These are phyloP conservation scores for Ibycter americanus DNA, from an alignment of 2,797 vertebrate species.

Conservation along the genomic window DNA sequence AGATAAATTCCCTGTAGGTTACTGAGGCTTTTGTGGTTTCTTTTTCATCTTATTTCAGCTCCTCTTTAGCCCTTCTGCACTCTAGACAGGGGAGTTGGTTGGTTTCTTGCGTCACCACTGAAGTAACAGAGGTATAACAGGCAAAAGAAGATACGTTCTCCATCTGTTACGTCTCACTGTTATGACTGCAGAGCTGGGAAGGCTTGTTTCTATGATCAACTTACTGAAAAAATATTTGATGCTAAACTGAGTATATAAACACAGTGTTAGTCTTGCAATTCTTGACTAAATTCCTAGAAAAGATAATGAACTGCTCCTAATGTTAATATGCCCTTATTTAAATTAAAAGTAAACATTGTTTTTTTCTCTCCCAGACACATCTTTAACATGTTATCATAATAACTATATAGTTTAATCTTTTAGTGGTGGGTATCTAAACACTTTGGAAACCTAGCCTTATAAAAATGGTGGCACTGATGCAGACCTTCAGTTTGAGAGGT, in stretches of 20 bases:
- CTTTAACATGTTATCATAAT: neutral
- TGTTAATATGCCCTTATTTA: neutral
- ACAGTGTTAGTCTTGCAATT: neutral
- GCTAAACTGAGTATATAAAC: neutral
- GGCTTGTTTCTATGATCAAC: neutral
- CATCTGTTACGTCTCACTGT: neutral
- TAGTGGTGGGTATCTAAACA: neutral
- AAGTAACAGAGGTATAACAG: neutral
- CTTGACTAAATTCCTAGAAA: neutral
- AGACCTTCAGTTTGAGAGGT: neutral
- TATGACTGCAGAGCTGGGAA: neutral
- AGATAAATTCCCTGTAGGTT: neutral
- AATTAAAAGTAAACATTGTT: neutral
- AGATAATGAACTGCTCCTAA: neutral
- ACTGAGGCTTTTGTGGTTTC: neutral
- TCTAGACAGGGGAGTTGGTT: neutral
- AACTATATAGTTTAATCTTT: neutral
- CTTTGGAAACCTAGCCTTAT: neutral
- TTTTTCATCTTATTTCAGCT: neutral
- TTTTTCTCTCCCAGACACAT: neutral
- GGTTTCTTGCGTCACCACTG: neutral
- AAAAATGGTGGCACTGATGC: neutral
- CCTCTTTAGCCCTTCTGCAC: neutral
- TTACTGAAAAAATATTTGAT: neutral
- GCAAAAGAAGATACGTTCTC: neutral